Evolutionary conservation across 2,113 vertebrate genomes (phyloP), one percentile per base, ranked within the genome.

Genomic region (Crotalus helleri): DNA sequence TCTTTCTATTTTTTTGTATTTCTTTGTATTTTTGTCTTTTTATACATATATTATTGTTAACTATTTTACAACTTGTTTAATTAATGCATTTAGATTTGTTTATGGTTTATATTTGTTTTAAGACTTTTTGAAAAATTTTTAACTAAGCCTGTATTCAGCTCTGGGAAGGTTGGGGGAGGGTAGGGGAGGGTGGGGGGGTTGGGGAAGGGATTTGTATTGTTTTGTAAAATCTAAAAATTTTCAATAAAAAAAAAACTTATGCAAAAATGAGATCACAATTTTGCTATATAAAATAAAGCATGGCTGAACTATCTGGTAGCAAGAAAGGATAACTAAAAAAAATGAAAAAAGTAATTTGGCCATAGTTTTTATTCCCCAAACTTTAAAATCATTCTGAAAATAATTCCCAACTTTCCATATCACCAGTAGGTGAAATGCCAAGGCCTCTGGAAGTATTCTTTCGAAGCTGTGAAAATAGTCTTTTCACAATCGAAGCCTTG

Each of bases 281-380:
- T 95, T 92, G 51, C 61, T 53, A 57, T 7, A 1, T 55, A 92
- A 2, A 90, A 59, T 5, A 93, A 54, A 93, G 46, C 54, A 91
- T 86, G 91, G 92, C 33, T 93, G 46, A 95, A 93, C 59, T 92
- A 95, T 94, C 51, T 93, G 13, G n/a, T 95, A 85, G 92, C 33
- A 6, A 17, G 33, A 53, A 33, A 74, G 15, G 44, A 26, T 29
- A 53, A 88, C 69, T 19, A 0, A 15, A 39, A 81, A 74, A 81
- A 74, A 74, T 39, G n/a, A 7, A 39, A 81, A 81, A 39, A 39
- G 1, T 15, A 81, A 81, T 15, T 19, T 39, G 17, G 2, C 69
- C 69, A 19, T 19, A 19, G n/a, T 39, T 81, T 39, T 81, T 81
- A 81, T 81, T 81, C 15, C 8, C n/a, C 69, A 81, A 74, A 81